Percentiles rank a stretch among this genome's conserved stretches.
Evolutionary conservation across 2,888 invertebrate species (phyloP).

Genomic region (Hypena proboscidalis): DNA sequence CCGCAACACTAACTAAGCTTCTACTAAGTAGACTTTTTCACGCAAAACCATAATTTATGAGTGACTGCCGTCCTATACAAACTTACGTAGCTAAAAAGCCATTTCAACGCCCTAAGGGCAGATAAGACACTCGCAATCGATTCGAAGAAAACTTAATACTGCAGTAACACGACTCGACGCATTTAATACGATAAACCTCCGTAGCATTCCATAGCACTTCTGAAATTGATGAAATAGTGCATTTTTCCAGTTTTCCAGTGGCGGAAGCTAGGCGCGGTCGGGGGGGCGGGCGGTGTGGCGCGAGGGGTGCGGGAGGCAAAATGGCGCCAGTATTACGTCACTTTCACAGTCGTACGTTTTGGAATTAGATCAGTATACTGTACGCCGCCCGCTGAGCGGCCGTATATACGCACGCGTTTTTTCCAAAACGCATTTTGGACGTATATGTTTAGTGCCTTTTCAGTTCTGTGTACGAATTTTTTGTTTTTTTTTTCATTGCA

Average conservation of each 20-base stretch:
- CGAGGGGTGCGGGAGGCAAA: conserved; percentile 61
- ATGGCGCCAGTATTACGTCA: conserved; percentile 81
- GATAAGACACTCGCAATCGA: conserved; percentile 47
- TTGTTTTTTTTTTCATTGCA: conserved; percentile 49
- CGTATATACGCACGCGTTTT: conserved; percentile 36
- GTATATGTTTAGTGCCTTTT: conserved; percentile 53
- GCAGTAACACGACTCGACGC: conserved; percentile 47
- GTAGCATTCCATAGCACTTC: conserved; percentile 62
- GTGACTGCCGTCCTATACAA: conserved; percentile 24
- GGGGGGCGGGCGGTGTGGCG: conserved; percentile 52
- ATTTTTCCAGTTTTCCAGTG: conserved; percentile 60
- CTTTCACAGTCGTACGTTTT: conserved; percentile 76
- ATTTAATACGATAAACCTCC: conserved; percentile 47
- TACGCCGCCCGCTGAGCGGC: conserved; percentile 58
- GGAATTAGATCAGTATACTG: conserved; percentile 81
- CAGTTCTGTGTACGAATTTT: conserved; percentile 58
- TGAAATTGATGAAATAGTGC: conserved; percentile 80
- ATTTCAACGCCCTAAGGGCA: conserved; percentile 34
- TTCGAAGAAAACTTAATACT: conserved; percentile 47
- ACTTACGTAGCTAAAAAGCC: conserved; percentile 29
- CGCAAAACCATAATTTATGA: conserved; percentile 38
- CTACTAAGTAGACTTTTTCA: conserved; percentile 17
- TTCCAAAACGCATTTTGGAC: conserved; percentile 48
- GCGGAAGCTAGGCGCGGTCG: conserved; percentile 67
- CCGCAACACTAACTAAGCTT: conserved; percentile 4